phyloP scores from a whole-genome alignment of 1,140 invertebrate species.

The Agrypnia vestita region DNA sequence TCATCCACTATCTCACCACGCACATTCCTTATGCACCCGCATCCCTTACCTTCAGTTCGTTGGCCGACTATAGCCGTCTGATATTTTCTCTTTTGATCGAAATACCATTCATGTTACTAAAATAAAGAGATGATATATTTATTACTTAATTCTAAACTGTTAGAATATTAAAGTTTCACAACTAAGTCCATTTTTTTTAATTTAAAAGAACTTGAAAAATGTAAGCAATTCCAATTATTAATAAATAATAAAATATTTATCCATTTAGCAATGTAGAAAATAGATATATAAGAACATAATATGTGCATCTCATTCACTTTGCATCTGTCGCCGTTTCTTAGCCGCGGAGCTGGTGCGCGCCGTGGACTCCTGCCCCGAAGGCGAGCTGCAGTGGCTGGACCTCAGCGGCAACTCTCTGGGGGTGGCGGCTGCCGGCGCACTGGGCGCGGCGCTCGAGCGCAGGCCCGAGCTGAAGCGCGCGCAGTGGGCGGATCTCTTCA shows the following conservation, averaged over 20 bases:
- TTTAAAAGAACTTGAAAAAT: background rate
- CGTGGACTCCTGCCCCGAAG: slow-evolving; percentile 68
- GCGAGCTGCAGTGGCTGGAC: slow-evolving; percentile 82
- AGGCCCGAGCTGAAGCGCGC: slow-evolving; percentile 87
- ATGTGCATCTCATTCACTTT: background rate
- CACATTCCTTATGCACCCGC: no score
- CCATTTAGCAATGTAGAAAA: background rate
- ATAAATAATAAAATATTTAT: no score
- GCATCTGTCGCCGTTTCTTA: slow-evolving; percentile 65
- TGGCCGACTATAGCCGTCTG: no score
- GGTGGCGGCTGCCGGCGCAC: slow-evolving; percentile 87
- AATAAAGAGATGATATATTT: background rate
- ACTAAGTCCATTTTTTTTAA: background rate
- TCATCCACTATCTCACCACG: no score
- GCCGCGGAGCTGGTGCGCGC: slow-evolving; percentile 78
- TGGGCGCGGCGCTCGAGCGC: slow-evolving; percentile 85
- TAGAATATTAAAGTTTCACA: background rate
- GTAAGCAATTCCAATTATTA: no score
- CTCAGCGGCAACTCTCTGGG: slow-evolving; percentile 96
- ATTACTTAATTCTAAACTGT: background rate
- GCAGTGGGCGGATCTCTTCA: slow-evolving; percentile 97
- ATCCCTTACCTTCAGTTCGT: no score
- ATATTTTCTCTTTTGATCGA: background rate
- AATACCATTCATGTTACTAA: slow-evolving; percentile 5
- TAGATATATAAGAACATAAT: background rate